Evolutionary conservation across 1,140 invertebrate genomes (phyloP).

Genomic region (Drosophila bocqueti): DNA sequence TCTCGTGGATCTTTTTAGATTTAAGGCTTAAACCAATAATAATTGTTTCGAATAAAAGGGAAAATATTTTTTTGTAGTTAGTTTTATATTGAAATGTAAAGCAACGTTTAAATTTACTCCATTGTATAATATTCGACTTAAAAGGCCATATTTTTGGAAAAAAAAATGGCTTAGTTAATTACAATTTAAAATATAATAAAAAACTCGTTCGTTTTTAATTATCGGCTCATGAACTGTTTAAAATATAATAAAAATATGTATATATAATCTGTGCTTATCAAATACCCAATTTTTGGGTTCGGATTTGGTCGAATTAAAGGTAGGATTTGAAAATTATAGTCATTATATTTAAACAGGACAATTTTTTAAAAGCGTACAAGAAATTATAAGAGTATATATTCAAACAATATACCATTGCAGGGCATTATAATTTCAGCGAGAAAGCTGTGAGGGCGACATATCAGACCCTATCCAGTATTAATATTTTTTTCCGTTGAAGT

Average conservation of each 20-base stretch:
- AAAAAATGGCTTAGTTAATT: neutral
- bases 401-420: too few relatives aligned
- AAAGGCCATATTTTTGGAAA: neutral
- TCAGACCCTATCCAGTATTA: too few relatives aligned
- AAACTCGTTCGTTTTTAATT: neutral
- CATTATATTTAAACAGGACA: too few relatives aligned
- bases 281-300: neutral
- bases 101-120: neutral
- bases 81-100: slow-evolving; percentile 12
- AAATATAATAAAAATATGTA: neutral
- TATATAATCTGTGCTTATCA: neutral
- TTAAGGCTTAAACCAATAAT: neutral
- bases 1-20: slow-evolving; percentile 5
- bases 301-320: neutral
- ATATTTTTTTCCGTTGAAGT: too few relatives aligned
- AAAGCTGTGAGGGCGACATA: too few relatives aligned
- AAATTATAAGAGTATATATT: too few relatives aligned
- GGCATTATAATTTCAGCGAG: too few relatives aligned
- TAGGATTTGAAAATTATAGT: neutral
- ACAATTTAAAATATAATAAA: neutral
- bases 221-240: too few relatives aligned
- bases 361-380: too few relatives aligned
- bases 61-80: slow-evolving; percentile 3
- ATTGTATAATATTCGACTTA: neutral
- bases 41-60: neutral